Conservation (phyloP, 2,113 vertebrate genomes). For the Oncorhynchus keta region DNA sequence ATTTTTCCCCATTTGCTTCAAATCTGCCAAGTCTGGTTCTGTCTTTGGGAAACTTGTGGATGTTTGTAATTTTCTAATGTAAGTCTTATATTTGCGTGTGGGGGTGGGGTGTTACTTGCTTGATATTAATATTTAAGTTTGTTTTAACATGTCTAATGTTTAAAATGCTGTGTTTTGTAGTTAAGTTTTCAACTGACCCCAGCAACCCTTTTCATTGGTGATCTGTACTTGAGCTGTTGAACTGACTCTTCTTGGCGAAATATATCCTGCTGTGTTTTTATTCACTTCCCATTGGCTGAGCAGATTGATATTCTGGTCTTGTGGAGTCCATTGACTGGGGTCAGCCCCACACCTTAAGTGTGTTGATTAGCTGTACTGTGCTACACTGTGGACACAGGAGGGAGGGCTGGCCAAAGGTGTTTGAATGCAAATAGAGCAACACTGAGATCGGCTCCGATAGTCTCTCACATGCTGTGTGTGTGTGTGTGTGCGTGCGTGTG, state of each 20-base stretch:
- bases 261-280: neutral
- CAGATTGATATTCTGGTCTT: neutral
- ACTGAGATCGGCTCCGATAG: constrained; percentile 76
- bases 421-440: constrained; percentile 83
- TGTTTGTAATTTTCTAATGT: too few relatives aligned
- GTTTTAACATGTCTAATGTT: too few relatives aligned
- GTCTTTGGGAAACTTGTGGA: too few relatives aligned
- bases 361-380: constrained; percentile 71
- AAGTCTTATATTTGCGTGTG: too few relatives aligned
- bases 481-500: constrained; percentile 44
- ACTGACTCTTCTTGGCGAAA: neutral
- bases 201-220: too few relatives aligned
- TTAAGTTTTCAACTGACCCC: too few relatives aligned
- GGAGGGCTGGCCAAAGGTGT: constrained; percentile 62
- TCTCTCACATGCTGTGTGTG: constrained; percentile 76
- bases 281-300: neutral
- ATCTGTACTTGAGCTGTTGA: too few relatives aligned
- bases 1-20: too few relatives aligned
- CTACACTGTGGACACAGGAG: constrained; percentile 66
- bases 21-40: too few relatives aligned
- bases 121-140: too few relatives aligned
- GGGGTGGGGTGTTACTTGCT: too few relatives aligned
- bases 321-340: constrained; percentile 17
- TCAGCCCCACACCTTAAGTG: constrained; percentile 67
- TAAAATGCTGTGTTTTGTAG: too few relatives aligned